Conservation (phyloP, 1,140 invertebrate genomes). For the Hylaeus anthracinus region DNA sequence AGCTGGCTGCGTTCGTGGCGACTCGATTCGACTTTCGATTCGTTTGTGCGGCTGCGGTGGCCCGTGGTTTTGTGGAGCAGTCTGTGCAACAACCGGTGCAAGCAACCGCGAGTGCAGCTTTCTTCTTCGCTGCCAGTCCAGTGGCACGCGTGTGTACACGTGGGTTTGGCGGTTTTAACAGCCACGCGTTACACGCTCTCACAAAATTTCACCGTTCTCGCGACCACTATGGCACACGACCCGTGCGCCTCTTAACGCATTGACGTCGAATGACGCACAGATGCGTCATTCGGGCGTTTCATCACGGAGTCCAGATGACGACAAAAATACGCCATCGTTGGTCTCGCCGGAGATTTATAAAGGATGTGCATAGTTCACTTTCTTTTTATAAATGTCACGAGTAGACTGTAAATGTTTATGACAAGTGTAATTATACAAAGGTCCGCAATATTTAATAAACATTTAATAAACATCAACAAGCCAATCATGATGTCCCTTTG, state of each 20-base stretch:
- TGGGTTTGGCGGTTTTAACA: slow-evolving; percentile 59
- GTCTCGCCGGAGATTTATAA: too few species aligned
- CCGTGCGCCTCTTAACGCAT: neutral
- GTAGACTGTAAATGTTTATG: too few species aligned
- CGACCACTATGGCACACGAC: slow-evolving; percentile 17
- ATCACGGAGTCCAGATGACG: too few species aligned
- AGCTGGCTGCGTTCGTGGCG: neutral
- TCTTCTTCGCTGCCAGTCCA: slow-evolving; percentile 46
- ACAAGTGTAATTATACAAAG: too few species aligned
- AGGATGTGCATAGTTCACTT: too few species aligned
- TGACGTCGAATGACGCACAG: too few species aligned
- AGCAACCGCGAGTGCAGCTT: slow-evolving; percentile 63
- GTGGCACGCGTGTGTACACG: slow-evolving; percentile 51
- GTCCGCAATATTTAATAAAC: too few species aligned
- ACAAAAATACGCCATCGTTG: too few species aligned
- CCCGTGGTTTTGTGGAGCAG: slow-evolving; percentile 64
- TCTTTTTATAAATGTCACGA: too few species aligned
- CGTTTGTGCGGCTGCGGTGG: slow-evolving; percentile 51
- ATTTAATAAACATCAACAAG: too few species aligned
- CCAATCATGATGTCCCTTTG: too few species aligned
- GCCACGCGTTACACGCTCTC: slow-evolving; percentile 58
- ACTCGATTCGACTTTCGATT: slow-evolving; percentile 60
- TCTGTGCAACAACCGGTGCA: slow-evolving; percentile 65
- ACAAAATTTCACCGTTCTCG: slow-evolving; percentile 62
- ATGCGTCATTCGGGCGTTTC: too few species aligned